Evolutionary conservation across 2,888 invertebrate species (phyloP), one percentile per base, ranked within the genome.

Genomic region (Platycheirus rosarum): DNA sequence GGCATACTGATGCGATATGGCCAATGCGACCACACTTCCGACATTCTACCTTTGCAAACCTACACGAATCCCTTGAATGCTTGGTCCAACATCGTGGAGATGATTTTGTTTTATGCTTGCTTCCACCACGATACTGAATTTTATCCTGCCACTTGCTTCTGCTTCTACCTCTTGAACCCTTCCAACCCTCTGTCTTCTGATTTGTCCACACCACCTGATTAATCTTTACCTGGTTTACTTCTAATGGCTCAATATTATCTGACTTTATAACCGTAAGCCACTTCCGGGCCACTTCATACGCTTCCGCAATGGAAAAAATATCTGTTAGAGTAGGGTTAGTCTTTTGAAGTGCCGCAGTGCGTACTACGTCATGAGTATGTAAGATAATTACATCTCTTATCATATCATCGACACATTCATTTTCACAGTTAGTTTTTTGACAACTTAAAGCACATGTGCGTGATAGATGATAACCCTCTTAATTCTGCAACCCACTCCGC

Each of bases 321-420:
- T 69, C 69, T 42, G 23, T 3, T 20, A 73, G 23, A 4, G 23
- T 37, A 53, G 73, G 73, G 8, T 63, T 63, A 11, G 53, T 73
- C 26, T 73, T 69, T 68, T 71, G 68, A 49, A 78, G 55, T 46
- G 37, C 14, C 23, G 69, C 40, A 29, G 55, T 20, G 13, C 66
- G 29, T 44, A 74, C 35, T 44, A 40, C 44, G 29, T 46, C 68
- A 40, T 60, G 49, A 9, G 60, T 60, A n/a, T 70, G 60, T 14
- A 60, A 49, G 2, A 70, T 49, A 5, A 60, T 60, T 7, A 70
- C 60, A 42, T 60, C 49, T n/a, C n/a, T 48, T 23, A 69, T 49
- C 57, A 69, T 60, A 9, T 57, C 40, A 26, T 23, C 23, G 23
- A 23, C 23, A 23, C 2, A 23, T 23, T 23, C 23, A 8, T 48